Percentiles rank a stretch among this genome's conserved stretches.
Evolutionary conservation across 2,113 vertebrate species (phyloP).

Genomic region (Sebastes schlegelii): DNA sequence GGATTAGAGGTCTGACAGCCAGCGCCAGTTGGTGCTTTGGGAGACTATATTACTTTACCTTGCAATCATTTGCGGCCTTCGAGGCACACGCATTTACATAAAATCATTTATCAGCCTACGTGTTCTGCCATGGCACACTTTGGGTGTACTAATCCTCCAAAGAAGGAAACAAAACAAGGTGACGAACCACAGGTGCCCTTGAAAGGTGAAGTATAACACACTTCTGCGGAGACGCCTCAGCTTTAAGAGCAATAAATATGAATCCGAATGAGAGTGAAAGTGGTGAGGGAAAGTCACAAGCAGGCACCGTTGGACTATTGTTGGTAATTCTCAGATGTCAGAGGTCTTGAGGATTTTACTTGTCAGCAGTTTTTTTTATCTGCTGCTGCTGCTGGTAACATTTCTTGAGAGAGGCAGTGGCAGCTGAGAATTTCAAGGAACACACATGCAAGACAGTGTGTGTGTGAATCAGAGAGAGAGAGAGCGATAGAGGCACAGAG

Average conservation of each 20-base stretch:
- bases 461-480: not conserved
- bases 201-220: slow-evolving; percentile 15
- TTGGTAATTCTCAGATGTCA: slow-evolving; percentile 32
- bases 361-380: slow-evolving; percentile 44
- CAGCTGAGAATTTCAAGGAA: slow-evolving; percentile 68
- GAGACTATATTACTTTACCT: slow-evolving; percentile 37
- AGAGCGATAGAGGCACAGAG: not conserved
- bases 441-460: not conserved
- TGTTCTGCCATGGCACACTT: slow-evolving; percentile 18
- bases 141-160: slow-evolving; percentile 14
- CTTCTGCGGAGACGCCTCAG: not conserved
- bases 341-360: slow-evolving; percentile 16
- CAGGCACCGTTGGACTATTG: not conserved
- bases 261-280: not conserved
- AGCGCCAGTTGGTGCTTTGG: slow-evolving; percentile 36
- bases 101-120: slow-evolving; percentile 48
- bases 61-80: slow-evolving; percentile 24
- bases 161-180: slow-evolving; percentile 19
- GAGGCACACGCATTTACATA: slow-evolving; percentile 49
- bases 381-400: slow-evolving; percentile 19
- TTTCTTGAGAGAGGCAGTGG: slow-evolving; percentile 21
- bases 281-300: slow-evolving; percentile 2
- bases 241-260: too few species aligned
- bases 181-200: slow-evolving; percentile 29
- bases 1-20: slow-evolving; percentile 34